Evolutionary conservation across 2,888 invertebrate genomes (phyloP), one percentile per base, ranked within the genome.

Genomic region (Papilio protenor): DNA sequence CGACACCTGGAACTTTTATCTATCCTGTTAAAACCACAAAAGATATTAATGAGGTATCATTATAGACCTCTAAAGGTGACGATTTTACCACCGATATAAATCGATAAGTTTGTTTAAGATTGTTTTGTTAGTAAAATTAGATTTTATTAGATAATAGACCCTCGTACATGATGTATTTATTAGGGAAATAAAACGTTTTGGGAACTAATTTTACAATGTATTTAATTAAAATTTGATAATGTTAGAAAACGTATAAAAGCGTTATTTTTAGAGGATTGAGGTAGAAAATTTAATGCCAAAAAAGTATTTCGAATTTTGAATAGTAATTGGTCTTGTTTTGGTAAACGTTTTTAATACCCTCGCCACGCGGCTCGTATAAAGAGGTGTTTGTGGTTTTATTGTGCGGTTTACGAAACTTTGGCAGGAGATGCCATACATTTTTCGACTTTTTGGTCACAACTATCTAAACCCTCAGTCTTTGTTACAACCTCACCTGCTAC

Each of bases 331-430:
- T 84, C 82, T 81, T 82, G 79, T 83, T 85, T 84, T 83, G 87
- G 88, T 89, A 88, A 90, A 89, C 89, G 86, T 88, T 87, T 89
- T 87, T 89, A 83, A 84, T 21, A 83, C 83, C 83, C 84, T 84
- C 82, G 90, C 89, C 91, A 89, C 88, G 91, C 88, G 92, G 90
- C 92, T 90, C 86, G 86, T 87, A 86, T 90, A 87, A 89, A 90
- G 86, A 85, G 83, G 84, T 83, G 79, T 82, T 84, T 91, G 93
- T 87, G 92, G 93, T 92, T 93, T 89, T 88, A 88, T 90, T 83
- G 80, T 91, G 92, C 85, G 93, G 92, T 94, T 90, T 86, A 89
- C 88, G 83, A 92, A 93, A 90, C 84, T 88, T 88, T 83, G 86
- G 86, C 85, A 88, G 88, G 87, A 89, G 83, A 88, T 85, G 83